Evolutionary conservation across 2,797 vertebrate species (phyloP).

Genomic region (Labeo calbasu): DNA sequence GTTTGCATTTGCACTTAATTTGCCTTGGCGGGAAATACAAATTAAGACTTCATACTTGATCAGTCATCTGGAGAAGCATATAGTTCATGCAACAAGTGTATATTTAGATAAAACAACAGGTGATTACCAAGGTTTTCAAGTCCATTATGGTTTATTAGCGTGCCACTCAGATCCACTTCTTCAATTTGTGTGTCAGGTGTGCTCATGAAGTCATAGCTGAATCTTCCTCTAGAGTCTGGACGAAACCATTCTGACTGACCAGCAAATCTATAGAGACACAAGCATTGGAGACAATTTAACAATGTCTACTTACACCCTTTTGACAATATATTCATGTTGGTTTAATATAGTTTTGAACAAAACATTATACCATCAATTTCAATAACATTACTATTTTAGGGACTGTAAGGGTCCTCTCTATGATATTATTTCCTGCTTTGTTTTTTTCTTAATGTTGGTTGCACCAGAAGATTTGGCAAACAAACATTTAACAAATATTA

Average conservation of each 20-base stretch:
- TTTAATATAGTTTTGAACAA: not conserved
- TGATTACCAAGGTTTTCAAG: conserved; percentile 80
- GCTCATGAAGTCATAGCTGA: conserved; percentile 69
- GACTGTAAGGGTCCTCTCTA: not conserved
- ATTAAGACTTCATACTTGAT: not conserved
- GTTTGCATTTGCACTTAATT: not conserved
- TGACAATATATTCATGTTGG: not conserved
- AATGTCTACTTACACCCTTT: not conserved
- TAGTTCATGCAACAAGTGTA: not conserved
- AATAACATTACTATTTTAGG: not conserved
- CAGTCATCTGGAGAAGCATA: not conserved
- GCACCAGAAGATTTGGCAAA: not conserved
- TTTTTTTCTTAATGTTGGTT: not conserved
- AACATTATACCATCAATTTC: not conserved
- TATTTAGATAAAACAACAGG: not conserved
- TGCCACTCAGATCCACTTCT: conserved; percentile 80
- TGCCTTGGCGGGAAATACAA: not conserved
- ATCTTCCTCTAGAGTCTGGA: conserved; percentile 60
- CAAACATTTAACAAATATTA: not conserved
- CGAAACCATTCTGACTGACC: conserved; percentile 80
- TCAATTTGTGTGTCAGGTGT: conserved; percentile 72
- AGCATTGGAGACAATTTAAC: not conserved
- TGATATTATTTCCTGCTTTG: not conserved
- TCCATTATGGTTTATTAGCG: conserved; percentile 78
- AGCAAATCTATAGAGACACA: conserved; percentile 73